Evolutionary conservation across 2,888 invertebrate genomes (phyloP).

Genomic region (Scaeva pyrastri): DNA sequence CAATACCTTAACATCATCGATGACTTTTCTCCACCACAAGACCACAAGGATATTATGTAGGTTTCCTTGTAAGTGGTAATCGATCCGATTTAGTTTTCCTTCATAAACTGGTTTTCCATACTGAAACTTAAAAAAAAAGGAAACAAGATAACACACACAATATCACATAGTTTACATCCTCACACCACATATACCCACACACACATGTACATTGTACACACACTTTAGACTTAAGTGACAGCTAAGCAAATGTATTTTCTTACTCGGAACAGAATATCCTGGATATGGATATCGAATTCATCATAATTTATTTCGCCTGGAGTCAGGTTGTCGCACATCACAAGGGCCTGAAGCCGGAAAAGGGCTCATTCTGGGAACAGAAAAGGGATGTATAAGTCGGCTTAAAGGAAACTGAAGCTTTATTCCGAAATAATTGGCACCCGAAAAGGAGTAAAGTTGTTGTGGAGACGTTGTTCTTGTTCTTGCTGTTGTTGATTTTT

Average conservation of each 20-base stretch:
- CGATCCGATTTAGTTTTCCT: slow-evolving; percentile 35
- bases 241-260: slow-evolving; percentile 8
- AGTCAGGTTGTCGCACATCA: slow-evolving; percentile 37
- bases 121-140: background rate
- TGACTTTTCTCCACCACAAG: slow-evolving; percentile 32
- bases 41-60: slow-evolving; percentile 7
- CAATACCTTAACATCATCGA: background rate
- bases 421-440: slow-evolving; percentile 34
- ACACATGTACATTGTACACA: too few relatives aligned
- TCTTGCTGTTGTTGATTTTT: background rate
- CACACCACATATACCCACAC: too few relatives aligned
- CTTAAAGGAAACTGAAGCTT: slow-evolving; percentile 22
- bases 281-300: slow-evolving; percentile 44
- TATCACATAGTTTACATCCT: background rate
- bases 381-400: background rate
- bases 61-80: slow-evolving; percentile 53
- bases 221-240: background rate
- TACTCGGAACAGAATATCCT: slow-evolving; percentile 10
- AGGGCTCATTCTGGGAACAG: background rate
- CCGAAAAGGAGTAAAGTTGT: background rate
- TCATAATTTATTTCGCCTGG: slow-evolving; percentile 44
- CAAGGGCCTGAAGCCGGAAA: background rate
- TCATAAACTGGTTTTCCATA: slow-evolving; percentile 19
- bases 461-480: too few relatives aligned
- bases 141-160: background rate